A percentile compares a stretch with the other conserved stretches of the same genome.
Conservation (phyloP, 2,113 vertebrate genomes). For the Saccopteryx bilineata region DNA sequence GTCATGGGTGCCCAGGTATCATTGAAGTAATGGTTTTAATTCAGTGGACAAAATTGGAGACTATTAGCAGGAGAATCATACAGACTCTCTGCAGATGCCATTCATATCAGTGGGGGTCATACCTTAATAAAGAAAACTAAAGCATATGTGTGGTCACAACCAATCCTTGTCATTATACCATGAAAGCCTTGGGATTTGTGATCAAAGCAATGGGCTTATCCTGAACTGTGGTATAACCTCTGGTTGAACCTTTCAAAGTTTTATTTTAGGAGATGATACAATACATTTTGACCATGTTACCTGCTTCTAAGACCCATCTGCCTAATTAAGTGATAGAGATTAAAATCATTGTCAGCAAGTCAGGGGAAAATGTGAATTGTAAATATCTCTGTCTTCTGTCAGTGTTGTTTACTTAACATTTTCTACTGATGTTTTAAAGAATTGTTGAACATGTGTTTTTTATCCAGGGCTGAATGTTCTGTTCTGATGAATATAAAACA, state of each 20-base stretch:
- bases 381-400: constrained; percentile 73
- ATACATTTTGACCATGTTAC: constrained; percentile 79
- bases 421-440: constrained; percentile 75
- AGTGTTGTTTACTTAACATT: constrained; percentile 78
- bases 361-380: constrained; percentile 68
- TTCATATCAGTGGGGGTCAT: constrained; percentile 66
- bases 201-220: constrained; percentile 83
- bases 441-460: constrained; percentile 77
- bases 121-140: constrained; percentile 82
- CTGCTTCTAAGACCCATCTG: constrained; percentile 55
- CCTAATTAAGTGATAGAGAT: constrained; percentile 77
- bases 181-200: constrained; percentile 79
- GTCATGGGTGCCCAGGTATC: constrained; percentile 17
- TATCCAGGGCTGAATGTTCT: constrained; percentile 80
- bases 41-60: constrained; percentile 15
- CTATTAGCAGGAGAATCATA: constrained; percentile 32
- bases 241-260: constrained; percentile 84
- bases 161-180: constrained; percentile 83
- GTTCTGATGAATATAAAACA: constrained; percentile 69
- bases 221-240: constrained; percentile 80
- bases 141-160: constrained; percentile 86
- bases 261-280: constrained; percentile 81
- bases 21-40: constrained; percentile 58
- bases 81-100: constrained; percentile 61
- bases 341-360: constrained; percentile 73